A percentile compares a stretch with the other conserved stretches of the same genome.
Conservation (phyloP, 2,888 invertebrate species). For the Drosophila kokeensis region DNA sequence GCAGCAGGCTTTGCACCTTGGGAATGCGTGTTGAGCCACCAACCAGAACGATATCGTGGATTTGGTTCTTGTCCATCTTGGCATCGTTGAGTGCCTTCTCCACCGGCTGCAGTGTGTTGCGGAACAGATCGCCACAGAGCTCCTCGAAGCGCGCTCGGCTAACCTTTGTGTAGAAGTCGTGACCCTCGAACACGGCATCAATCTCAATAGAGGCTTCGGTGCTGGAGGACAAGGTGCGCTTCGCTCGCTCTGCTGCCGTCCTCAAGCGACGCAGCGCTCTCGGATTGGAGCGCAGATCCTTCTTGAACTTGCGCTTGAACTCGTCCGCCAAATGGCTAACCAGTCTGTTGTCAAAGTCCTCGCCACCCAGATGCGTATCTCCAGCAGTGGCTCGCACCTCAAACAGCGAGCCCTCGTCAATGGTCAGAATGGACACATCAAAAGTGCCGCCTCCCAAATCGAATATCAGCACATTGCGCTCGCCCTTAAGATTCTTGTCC, state of each 20-base stretch:
- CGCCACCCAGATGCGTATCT: slow-evolving; percentile 97
- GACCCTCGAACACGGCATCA: slow-evolving; percentile 90
- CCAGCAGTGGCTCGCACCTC: slow-evolving; percentile 98
- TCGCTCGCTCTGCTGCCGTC: slow-evolving; percentile 92
- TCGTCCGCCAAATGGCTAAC: slow-evolving; percentile 94
- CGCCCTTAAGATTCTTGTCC: slow-evolving; percentile 92
- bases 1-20: slow-evolving; percentile 90
- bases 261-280: slow-evolving; percentile 89
- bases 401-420: slow-evolving; percentile 95
- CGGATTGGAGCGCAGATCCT: slow-evolving; percentile 89
- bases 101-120: slow-evolving; percentile 90
- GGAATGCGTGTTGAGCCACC: slow-evolving; percentile 93
- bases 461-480: slow-evolving; percentile 91
- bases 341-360: slow-evolving; percentile 94
- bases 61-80: slow-evolving; percentile 90
- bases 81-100: slow-evolving; percentile 92
- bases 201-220: slow-evolving; percentile 91
- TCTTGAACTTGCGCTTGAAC: slow-evolving; percentile 92
- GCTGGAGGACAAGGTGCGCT: slow-evolving; percentile 91
- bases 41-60: slow-evolving; percentile 92
- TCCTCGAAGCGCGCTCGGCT: slow-evolving; percentile 92
- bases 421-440: slow-evolving; percentile 97
- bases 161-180: slow-evolving; percentile 90
- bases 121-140: slow-evolving; percentile 89
- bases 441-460: slow-evolving; percentile 92